A percentile compares a stretch with the other conserved stretches of the same genome.
Conservation (phyloP, 2,888 invertebrate species). For the Acleris laterana region DNA sequence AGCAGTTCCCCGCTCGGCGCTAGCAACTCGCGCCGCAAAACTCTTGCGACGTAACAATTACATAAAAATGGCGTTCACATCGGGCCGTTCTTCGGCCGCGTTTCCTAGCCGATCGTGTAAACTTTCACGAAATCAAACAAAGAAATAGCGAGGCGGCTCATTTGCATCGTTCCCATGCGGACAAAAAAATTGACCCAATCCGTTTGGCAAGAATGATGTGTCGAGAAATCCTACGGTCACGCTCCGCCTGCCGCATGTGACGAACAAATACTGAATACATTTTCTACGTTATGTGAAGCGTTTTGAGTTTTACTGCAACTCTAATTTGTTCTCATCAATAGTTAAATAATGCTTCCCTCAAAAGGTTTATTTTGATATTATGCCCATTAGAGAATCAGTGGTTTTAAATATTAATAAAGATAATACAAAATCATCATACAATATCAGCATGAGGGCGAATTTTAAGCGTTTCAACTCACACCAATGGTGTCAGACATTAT, state of each 20-base stretch:
- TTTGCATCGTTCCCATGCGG: conserved; percentile 84
- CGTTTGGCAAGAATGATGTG: conserved; percentile 80
- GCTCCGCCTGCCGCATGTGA: conserved; percentile 48
- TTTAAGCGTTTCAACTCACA: too few relatives aligned
- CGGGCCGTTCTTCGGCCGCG: conserved; percentile 73
- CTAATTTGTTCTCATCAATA: not conserved
- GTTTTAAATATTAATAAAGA: not conserved
- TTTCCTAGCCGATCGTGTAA: conserved; percentile 83
- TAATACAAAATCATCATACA: not conserved
- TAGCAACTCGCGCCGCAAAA: conserved; percentile 50
- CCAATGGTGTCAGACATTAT: too few relatives aligned
- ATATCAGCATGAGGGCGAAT: too few relatives aligned
- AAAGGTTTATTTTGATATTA: not conserved
- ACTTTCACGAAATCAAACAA: conserved; percentile 85
- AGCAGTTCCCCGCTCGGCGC: conserved; percentile 45
- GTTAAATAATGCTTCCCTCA: not conserved
- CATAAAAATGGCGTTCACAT: conserved; percentile 84
- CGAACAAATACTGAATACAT: conserved; percentile 34
- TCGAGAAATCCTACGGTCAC: conserved; percentile 78
- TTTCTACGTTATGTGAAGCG: conserved; percentile 31
- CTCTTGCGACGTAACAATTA: conserved; percentile 81
- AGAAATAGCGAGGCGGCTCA: conserved; percentile 82
- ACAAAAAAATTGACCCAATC: conserved; percentile 82
- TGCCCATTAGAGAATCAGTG: not conserved
- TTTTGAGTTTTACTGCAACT: conserved; percentile 6